phyloP scores from a whole-genome alignment of 1,140 invertebrate species.

The Drosophila tsacasi region DNA sequence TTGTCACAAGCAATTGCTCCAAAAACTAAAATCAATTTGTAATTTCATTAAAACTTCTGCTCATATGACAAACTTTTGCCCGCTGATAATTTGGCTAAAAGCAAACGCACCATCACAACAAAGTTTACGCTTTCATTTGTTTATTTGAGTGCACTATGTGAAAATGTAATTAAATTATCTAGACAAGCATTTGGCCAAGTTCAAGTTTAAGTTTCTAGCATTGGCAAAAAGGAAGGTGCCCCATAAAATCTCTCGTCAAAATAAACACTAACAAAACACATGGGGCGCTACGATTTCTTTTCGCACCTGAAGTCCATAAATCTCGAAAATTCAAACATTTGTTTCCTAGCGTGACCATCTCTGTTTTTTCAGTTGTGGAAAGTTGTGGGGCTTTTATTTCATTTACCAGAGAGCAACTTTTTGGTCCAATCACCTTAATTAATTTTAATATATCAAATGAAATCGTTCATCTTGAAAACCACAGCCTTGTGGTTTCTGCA shows the following conservation, averaged over 20 bases:
- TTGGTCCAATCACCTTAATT: slow-evolving; percentile 25
- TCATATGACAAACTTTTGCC: slow-evolving; percentile 54
- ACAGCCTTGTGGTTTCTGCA: slow-evolving; percentile 16
- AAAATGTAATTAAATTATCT: slow-evolving; percentile 61
- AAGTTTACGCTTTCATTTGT: slow-evolving; percentile 43
- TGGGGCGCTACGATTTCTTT: slow-evolving; percentile 28
- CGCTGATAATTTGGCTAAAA: slow-evolving; percentile 53
- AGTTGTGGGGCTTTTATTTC: background rate
- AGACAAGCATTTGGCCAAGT: slow-evolving; percentile 57
- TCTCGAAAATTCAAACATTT: slow-evolving; percentile 16
- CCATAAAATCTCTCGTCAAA: slow-evolving; percentile 36
- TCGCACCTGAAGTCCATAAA: slow-evolving; percentile 70
- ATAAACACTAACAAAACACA: slow-evolving; percentile 56
- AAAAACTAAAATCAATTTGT: slow-evolving; percentile 26
- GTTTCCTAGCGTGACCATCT: slow-evolving; percentile 1
- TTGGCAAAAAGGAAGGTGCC: slow-evolving; percentile 31
- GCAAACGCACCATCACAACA: slow-evolving; percentile 18
- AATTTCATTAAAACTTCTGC: slow-evolving; percentile 46
- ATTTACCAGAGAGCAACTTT: slow-evolving; percentile 1
- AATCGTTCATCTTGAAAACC: background rate
- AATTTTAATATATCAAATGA: slow-evolving; percentile 17
- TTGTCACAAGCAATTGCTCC: background rate
- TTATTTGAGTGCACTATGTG: slow-evolving; percentile 35
- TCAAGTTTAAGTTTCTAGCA: slow-evolving; percentile 68
- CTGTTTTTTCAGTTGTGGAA: slow-evolving; percentile 31